A percentile compares a stretch with the other conserved stretches of the same genome.
Conservation (phyloP, 1,140 invertebrate genomes). For the Orius insidiosus region DNA sequence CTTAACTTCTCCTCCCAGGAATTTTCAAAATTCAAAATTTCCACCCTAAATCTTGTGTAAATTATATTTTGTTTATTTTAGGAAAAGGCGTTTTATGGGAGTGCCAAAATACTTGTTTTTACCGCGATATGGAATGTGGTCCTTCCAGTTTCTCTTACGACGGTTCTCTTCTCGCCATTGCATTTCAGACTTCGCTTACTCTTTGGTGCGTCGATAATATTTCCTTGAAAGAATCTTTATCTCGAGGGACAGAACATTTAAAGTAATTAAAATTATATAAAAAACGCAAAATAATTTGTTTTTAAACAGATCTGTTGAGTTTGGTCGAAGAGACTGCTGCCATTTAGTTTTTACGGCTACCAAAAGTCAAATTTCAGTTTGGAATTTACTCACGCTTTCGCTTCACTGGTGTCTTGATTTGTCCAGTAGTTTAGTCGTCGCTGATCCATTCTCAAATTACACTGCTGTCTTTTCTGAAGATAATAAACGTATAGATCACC, state of each 20-base stretch:
- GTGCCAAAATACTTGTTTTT: constrained; percentile 44
- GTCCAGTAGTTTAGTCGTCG: constrained; percentile 29
- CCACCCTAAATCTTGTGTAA: too few relatives aligned
- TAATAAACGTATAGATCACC: constrained; percentile 25
- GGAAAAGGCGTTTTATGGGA: constrained; percentile 39
- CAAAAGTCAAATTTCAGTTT: constrained; percentile 37
- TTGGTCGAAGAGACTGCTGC: constrained; percentile 42
- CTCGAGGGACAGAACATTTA: constrained; percentile 7
- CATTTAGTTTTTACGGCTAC: constrained; percentile 44
- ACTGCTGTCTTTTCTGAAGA: constrained; percentile 45
- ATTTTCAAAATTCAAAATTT: too few relatives aligned
- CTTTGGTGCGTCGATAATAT: constrained; percentile 36
- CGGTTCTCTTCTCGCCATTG: constrained; percentile 54
- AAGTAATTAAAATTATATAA: constrained; percentile 13
- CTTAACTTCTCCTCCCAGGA: too few relatives aligned
- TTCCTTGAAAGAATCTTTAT: constrained; percentile 19
- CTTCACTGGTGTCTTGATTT: constrained; percentile 40
- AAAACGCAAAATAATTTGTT: background rate
- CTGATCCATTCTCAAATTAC: constrained; percentile 41
- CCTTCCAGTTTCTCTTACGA: constrained; percentile 51
- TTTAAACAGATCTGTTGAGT: constrained; percentile 34
- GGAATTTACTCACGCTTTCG: constrained; percentile 50
- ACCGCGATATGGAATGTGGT: constrained; percentile 35
- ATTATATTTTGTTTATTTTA: constrained; percentile 22
- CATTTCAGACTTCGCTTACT: constrained; percentile 49